Evolutionary conservation across 2,888 invertebrate species (phyloP), one percentile per base, ranked within the genome.

Genomic region (Augochlorella aurata): DNA sequence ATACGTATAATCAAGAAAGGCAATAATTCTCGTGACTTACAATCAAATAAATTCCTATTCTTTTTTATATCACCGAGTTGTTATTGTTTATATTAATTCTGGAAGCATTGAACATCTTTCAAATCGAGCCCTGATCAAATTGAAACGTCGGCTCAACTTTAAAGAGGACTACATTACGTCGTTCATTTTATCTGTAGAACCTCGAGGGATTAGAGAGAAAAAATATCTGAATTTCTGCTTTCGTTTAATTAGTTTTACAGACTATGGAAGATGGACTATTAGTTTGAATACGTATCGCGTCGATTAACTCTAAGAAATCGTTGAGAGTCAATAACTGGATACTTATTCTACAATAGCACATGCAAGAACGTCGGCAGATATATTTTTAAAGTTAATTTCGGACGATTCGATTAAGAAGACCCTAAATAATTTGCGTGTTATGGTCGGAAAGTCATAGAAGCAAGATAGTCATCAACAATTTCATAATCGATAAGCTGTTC

Each of bases 61-160:
- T 74, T 75, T 82, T 83, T 86, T 77, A 77, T 87, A 87, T 86
- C 87, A 83, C 86, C 84, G 85, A 79, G 77, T 24, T 86, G 74
- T 71, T 75, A 70, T 86, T 84, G 68, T 79, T 74, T 81, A 80
- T 76, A 79, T 85, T 70, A 79, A 82, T 78, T 77, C 44, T 75
- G 77, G 72, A 81, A 81, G 85, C 79, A 79, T 44, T 74, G 69
- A 73, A 73, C 49, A 76, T 45, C 58, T 75, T 78, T 75, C 38
- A 54, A 69, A 72, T 44, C 47, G 70, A 52, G 16, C 54, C 49
- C 16, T 9, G n/a, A 16, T 61, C 29, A 67, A 82, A 63, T 24
- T n/a, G 16, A 38, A 21, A 54, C 58, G 14, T 65, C n/a, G 21
- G 58, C 44, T n/a, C 61, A 63, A 77, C 52, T 70, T 77, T 16